A percentile compares a stretch with the other conserved stretches of the same genome.
Conservation (phyloP, 1,140 invertebrate genomes). For the Pararge aegeria region DNA sequence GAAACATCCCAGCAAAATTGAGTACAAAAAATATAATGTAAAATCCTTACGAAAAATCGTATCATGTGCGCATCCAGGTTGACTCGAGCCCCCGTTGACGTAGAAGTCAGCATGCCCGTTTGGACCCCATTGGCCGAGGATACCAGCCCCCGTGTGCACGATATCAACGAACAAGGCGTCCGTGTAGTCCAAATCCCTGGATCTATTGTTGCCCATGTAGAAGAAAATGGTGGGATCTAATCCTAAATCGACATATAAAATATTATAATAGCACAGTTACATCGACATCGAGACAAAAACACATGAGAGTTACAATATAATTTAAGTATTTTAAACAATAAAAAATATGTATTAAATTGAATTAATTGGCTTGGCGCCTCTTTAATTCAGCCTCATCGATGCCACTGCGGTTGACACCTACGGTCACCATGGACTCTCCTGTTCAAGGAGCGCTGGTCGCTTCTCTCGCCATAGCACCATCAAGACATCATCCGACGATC, state of each 20-base stretch:
- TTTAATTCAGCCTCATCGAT: too few relatives aligned
- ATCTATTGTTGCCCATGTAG: constrained; percentile 89
- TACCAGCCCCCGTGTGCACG: constrained; percentile 92
- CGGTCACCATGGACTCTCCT: too few relatives aligned
- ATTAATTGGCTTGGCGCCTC: too few relatives aligned
- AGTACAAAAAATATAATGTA: neutral
- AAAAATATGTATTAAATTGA: too few relatives aligned
- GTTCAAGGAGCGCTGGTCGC: too few relatives aligned
- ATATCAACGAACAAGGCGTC: constrained; percentile 94
- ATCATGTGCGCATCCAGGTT: constrained; percentile 90
- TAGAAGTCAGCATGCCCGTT: constrained; percentile 95
- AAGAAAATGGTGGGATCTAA: constrained; percentile 91
- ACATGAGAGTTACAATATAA: too few relatives aligned
- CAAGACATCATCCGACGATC: too few relatives aligned
- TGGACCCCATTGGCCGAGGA: constrained; percentile 91
- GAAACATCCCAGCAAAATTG: too few relatives aligned
- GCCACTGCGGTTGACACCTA: too few relatives aligned
- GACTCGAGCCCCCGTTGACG: constrained; percentile 92
- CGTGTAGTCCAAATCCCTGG: constrained; percentile 89
- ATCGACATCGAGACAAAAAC: too few relatives aligned
- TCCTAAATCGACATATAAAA: constrained; percentile 70
- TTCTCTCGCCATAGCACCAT: too few relatives aligned
- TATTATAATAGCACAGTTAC: neutral
- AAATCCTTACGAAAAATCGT: constrained; percentile 87
- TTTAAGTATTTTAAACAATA: too few relatives aligned